Evolutionary conservation across 2,888 invertebrate species (phyloP).

Genomic region (Copidosoma aretas): DNA sequence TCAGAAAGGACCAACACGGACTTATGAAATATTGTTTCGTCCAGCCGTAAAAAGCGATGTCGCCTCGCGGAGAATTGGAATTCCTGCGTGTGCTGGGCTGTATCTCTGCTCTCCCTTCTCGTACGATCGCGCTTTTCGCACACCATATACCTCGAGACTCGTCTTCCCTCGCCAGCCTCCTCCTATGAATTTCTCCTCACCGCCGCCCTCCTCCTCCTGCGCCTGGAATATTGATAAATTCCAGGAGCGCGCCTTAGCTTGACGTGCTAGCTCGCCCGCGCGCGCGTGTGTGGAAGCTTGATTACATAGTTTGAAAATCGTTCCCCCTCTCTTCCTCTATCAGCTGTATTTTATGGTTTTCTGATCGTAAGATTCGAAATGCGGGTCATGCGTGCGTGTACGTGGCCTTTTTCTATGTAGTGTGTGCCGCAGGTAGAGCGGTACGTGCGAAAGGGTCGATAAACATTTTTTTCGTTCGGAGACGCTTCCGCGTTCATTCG

Average conservation of each 20-base stretch:
- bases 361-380: conserved; percentile 19
- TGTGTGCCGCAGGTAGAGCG: not conserved
- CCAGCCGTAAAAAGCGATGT: conserved; percentile 49
- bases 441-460: not conserved
- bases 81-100: not conserved
- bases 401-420: not conserved
- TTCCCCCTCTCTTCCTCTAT: not conserved
- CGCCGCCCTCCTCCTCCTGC: not conserved
- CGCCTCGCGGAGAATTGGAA: conserved; percentile 51
- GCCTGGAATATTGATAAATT: conserved; percentile 54
- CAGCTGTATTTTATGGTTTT: conserved; percentile 10
- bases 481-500: no score
- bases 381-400: not conserved
- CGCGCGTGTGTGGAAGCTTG: conserved; percentile 25
- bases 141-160: not conserved
- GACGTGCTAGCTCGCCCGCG: not conserved
- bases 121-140: not conserved
- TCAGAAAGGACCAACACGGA: conserved; percentile 4
- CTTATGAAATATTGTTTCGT: conserved; percentile 51
- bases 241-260: conserved; percentile 39
- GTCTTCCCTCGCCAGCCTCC: not conserved
- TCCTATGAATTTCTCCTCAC: not conserved
- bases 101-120: not conserved
- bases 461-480: not conserved
- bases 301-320: conserved; percentile 41